Evolutionary conservation across 2,888 invertebrate genomes (phyloP).

Genomic region (Chalcosyrphus nemorum): DNA sequence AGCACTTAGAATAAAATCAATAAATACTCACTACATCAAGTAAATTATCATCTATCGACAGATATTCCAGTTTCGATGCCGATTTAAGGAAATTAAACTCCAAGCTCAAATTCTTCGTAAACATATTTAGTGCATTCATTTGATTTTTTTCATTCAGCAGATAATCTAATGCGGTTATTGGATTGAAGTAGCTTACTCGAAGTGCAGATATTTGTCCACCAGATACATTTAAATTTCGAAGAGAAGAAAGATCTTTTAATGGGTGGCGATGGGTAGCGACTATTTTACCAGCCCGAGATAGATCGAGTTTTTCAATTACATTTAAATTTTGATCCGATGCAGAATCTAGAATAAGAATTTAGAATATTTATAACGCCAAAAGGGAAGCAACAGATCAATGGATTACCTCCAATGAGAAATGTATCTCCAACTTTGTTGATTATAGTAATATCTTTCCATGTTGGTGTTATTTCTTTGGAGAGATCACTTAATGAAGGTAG

Average conservation of each 20-base stretch:
- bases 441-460: constrained; percentile 70
- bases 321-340: too few relatives aligned
- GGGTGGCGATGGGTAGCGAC: constrained; percentile 75
- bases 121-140: constrained; percentile 73
- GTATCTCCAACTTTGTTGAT: constrained; percentile 48
- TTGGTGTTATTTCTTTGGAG: constrained; percentile 56
- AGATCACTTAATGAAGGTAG: constrained; percentile 58
- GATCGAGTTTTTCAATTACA: constrained; percentile 74
- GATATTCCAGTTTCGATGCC: constrained; percentile 74
- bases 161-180: too few relatives aligned
- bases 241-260: constrained; percentile 75
- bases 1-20: not conserved
- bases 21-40: constrained; percentile 74
- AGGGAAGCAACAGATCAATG: not conserved
- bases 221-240: constrained; percentile 77
- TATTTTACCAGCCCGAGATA: constrained; percentile 76
- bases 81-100: constrained; percentile 77
- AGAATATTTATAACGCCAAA: too few relatives aligned
- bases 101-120: constrained; percentile 76
- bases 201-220: constrained; percentile 74
- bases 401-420: constrained; percentile 70
- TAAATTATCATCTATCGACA: constrained; percentile 77
- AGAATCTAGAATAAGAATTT: not conserved
- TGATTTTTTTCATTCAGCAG: constrained; percentile 73
- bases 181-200: constrained; percentile 74